phyloP scores from a whole-genome alignment of 2,888 invertebrate species.

The Dione juno region DNA sequence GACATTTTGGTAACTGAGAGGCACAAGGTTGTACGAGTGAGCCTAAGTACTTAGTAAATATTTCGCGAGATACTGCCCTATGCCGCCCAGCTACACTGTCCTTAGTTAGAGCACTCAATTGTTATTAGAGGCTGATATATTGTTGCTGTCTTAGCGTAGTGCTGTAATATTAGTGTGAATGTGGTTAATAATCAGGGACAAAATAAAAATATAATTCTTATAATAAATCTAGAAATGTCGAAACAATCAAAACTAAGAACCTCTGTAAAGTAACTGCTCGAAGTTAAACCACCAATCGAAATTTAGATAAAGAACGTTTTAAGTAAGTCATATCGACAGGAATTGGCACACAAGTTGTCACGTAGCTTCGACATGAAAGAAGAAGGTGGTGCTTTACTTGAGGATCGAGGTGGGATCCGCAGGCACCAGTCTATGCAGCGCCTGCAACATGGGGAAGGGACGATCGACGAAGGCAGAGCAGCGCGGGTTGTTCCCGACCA shows the following conservation, averaged over 20 bases:
- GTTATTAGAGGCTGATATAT: slow-evolving; percentile 78
- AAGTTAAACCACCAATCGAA: slow-evolving; percentile 36
- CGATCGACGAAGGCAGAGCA: slow-evolving; percentile 77
- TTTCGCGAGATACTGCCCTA: slow-evolving; percentile 70
- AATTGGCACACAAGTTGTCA: slow-evolving; percentile 93
- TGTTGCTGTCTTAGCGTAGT: slow-evolving; percentile 78
- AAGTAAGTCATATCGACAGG: slow-evolving; percentile 77
- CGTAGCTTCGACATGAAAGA: slow-evolving; percentile 95
- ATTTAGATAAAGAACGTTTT: slow-evolving; percentile 44
- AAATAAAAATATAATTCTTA: slow-evolving; percentile 42
- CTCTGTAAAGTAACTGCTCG: slow-evolving; percentile 22
- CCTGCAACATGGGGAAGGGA: slow-evolving; percentile 84
- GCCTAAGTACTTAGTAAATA: slow-evolving; percentile 47
- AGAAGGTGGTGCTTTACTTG: slow-evolving; percentile 88
- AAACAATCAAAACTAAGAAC: slow-evolving; percentile 26
- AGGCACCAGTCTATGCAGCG: slow-evolving; percentile 91
- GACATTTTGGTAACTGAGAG: slow-evolving; percentile 78
- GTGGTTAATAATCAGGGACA: slow-evolving; percentile 71
- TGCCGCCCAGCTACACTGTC: slow-evolving; percentile 79
- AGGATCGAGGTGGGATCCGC: slow-evolving; percentile 86
- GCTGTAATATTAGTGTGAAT: slow-evolving; percentile 73
- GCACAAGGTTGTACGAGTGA: slow-evolving; percentile 73
- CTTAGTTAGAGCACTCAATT: slow-evolving; percentile 74
- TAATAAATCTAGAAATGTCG: slow-evolving; percentile 37
- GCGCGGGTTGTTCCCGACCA: slow-evolving; percentile 91